Evolutionary conservation across 2,113 vertebrate genomes (phyloP), one percentile per base, ranked within the genome.

Genomic region (Stictonetta naevosa): DNA sequence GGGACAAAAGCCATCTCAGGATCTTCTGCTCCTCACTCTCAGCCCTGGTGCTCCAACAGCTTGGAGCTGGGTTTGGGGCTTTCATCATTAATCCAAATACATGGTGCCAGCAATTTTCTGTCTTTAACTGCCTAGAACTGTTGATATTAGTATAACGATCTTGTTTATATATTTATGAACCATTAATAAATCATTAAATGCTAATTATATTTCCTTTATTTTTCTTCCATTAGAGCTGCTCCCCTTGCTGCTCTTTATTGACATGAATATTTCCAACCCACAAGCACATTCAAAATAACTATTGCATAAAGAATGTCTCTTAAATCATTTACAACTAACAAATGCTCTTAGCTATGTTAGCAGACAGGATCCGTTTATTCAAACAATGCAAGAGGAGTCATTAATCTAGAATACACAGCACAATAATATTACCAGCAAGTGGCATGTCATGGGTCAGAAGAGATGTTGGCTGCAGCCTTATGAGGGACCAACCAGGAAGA

Each of bases 101-200:
- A 52, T 3, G 23, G 2, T 14, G 28, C 48, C 59, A 77, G 6
- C 31, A 42, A 25, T 71, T 85, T 26, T 38, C 84, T 66, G 48
- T 83, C 88, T 90, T 71, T 78, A 80, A 50, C 78, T 56, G 50
- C 56, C 81, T 81, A 40, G 33, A 86, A 25, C 55, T 72, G 52
- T 86, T 95, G 82, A 40, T 82, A 82, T 63, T 95, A 56, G 26
- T 50, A 53, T 42, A 78, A 84, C 0, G 2, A 50, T 31, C 76
- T 72, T 44, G 9, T 86, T 96, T 31, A 82, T 67, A 40, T 81
- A 90, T 86, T 92, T 86, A 84, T 59, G 79, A 94, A 79, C 48
- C 82, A 83, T 91, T 76, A 85, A 93, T 94, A 95, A 97, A 82
- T 90, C 95, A 93, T 96, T 82, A 95, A 88, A 40, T 76, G 48